Base-by-base conservation (phyloP, 2,113 vertebrate genomes). In the Anthoscopus minutus region DNA sequence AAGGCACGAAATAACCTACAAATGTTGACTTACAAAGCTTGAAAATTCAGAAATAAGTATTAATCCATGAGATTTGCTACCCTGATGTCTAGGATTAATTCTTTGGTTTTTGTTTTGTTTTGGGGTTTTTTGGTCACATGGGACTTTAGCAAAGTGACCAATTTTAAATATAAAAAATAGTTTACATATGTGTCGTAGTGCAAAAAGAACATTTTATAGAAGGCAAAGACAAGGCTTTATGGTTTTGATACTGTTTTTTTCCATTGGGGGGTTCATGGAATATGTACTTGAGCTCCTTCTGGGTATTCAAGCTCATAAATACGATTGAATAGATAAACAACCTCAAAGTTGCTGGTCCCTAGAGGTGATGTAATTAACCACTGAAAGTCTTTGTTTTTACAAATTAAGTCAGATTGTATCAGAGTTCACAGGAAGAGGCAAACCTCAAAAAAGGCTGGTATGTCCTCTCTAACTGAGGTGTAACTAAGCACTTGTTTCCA, bases 201-300 rank as follows among this genome's bases (percentile, higher is more conserved):
- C 27, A 82, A 76, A 50, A 6, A 4, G 5, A 73, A 61, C 3
- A 45, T 25, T 48, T 69, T 58, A 23, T 54, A 27, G 15, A 85
- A 27, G 8, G 3, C 47, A 81, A 54, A 64, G 6, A 11, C 25
- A 61, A 44, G 7, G 4, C 11, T 19, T 53, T 47, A 21, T 11
- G 8, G 2, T 2, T 56, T 45, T 13, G 3, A 13, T 58, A 17
- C 1, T 67, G 4, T 0, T 69, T 66, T 74, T 81, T 57, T 30
- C 33, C 10, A 17, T 3, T 35, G 13, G 5, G 6, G 20, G 24
- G 2, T 72, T 51, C 30, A 16, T 2, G 3, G 24, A 30, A 81
- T 70, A 77, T 70, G 5, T 78, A 66, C 23, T 70, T 66, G 31
- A 81, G 38, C 28, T 78, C 22, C 40, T 81, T 42, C 37, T 65